Base-by-base conservation (phyloP, 2,113 vertebrate species). In the Choloepus hoffmanni region DNA sequence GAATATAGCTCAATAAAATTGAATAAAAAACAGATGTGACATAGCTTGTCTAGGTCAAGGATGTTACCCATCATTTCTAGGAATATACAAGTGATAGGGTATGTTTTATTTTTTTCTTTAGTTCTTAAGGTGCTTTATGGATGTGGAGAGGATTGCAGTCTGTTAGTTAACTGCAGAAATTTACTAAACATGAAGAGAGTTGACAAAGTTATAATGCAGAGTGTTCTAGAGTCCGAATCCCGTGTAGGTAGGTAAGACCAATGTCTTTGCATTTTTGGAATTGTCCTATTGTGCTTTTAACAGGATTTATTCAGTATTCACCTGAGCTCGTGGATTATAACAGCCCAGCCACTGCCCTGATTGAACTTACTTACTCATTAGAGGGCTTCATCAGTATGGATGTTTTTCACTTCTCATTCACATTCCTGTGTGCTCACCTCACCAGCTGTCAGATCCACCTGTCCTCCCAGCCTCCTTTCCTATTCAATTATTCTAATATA, bases 401-500 rank as follows among this genome's bases (percentile, higher is more conserved):
- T 72, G 8, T 62, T 79, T 63, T 60, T 62, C 5, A 5, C 40
- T 88, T 88, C 26, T 92, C 21, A 1, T 76, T 90, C 62, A 60
- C 26, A 58, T 77, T 96, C 55, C 48, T 95, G n/a, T 78, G 1
- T 40, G 85, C 43, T n/a, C 12, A 55, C 36, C 48, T 92, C 58
- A 21, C 12, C 63, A 79, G 73, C 85, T 88, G 16, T 93, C 84
- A 30, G 30, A 24, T 53, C 78, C 62, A 78, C 78, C 68, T 91
- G 77, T 85, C 65, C 85, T 24, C 23, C 33, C 77, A 67, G 24
- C 65, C 63, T 73, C 65, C 43, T 89, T 18, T 94, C 67, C n/a
- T 82, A 14, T 7, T 93, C 85, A 85, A 2, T 94, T 94, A 74
- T 91, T 90, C 82, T 92, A 26, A 82, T 79, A 8, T 53, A 43